Evolutionary conservation across 2,797 vertebrate species (phyloP).

Genomic region (Uromys caudimaculatus): DNA sequence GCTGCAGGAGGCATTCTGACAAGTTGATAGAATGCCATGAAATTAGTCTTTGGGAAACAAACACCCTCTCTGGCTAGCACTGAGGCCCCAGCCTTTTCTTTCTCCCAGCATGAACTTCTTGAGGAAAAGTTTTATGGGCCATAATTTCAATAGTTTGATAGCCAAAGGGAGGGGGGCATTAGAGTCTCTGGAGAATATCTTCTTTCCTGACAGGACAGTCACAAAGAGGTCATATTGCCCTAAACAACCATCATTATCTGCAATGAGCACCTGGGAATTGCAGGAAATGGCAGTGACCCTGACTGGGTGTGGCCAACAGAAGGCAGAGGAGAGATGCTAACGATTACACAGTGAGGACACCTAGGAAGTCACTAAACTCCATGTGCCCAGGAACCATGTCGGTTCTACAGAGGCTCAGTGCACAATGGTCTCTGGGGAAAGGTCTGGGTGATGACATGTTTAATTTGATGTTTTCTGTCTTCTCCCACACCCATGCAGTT

Average conservation of each 20-base stretch:
- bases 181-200: not conserved
- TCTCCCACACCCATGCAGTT: not conserved
- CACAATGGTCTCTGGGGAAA: not conserved
- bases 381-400: not conserved
- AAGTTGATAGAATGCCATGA: not conserved
- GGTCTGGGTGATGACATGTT: not conserved
- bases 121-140: too few species aligned
- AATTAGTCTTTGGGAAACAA: not conserved
- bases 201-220: not conserved
- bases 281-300: slow-evolving; percentile 38
- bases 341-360: not conserved
- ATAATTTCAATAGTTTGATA: not conserved
- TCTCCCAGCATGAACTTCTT: not conserved
- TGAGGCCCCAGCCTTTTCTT: not conserved
- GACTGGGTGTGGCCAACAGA: not conserved
- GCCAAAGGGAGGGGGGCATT: not conserved
- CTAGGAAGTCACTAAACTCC: not conserved
- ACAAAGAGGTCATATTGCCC: not conserved
- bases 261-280: not conserved
- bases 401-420: not conserved
- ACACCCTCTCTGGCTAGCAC: not conserved
- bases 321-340: not conserved
- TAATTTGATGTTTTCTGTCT: not conserved
- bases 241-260: slow-evolving; percentile 2
- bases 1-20: not conserved